Percentiles rank a stretch among this genome's conserved stretches.
phyloP scores from a whole-genome alignment of 2,888 invertebrate genomes.

The Chironomus riparius region DNA sequence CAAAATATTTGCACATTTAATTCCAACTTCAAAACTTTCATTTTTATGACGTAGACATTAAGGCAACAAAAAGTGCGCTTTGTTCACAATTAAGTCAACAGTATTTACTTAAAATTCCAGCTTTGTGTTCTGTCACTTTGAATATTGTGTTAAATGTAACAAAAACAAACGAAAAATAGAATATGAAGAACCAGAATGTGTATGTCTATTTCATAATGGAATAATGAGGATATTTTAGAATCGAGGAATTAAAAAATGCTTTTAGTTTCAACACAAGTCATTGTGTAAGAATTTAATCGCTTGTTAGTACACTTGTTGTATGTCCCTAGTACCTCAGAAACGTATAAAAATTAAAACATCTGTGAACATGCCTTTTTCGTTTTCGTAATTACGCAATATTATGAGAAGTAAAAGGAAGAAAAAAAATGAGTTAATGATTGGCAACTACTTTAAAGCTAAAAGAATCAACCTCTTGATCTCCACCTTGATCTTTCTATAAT shows the following conservation, averaged over 20 bases:
- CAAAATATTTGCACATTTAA: no score
- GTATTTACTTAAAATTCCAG: no score
- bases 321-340: no score
- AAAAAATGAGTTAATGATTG: background rate
- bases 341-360: no score
- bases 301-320: background rate
- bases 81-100: no score
- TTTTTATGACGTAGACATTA: no score
- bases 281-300: background rate
- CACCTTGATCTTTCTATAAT: background rate
- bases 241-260: background rate
- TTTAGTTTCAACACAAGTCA: background rate
- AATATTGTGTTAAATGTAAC: no score
- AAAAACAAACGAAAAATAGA: background rate
- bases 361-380: background rate
- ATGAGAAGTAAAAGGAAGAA: background rate
- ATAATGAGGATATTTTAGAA: background rate
- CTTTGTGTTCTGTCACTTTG: no score
- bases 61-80: no score
- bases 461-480: background rate
- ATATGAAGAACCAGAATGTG: constrained; percentile 18
- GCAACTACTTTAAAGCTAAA: background rate
- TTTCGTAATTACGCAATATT: background rate
- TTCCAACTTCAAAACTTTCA: no score
- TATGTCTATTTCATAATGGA: background rate